These are phyloP conservation scores for Chaetogeoica ovagalla DNA, from an alignment of 2,888 invertebrate genomes.

Conservation along the genomic window DNA sequence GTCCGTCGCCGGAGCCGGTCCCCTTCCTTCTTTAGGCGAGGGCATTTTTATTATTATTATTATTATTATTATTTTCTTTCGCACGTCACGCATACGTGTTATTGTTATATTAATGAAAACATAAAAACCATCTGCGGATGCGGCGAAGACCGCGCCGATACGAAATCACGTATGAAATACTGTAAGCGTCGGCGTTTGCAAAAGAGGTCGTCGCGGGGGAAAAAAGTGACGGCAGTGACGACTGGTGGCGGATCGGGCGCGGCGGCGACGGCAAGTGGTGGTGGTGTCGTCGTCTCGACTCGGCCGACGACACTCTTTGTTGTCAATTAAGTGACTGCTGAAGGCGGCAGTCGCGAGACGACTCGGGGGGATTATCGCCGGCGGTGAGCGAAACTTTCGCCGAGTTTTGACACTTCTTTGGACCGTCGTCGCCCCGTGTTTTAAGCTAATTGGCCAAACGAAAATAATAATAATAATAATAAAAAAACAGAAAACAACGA, in stretches of 20 bases:
- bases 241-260: too few species aligned
- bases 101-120: conserved; percentile 12
- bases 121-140: conserved; percentile 45
- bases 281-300: conserved; percentile 30
- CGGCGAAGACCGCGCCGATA: not conserved
- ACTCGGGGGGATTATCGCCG: conserved; percentile 27
- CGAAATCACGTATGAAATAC: too few species aligned
- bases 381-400: not conserved
- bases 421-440: not conserved
- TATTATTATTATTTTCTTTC: too few species aligned
- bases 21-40: too few species aligned
- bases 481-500: conserved; percentile 7
- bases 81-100: not conserved
- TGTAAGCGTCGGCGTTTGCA: too few species aligned
- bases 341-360: not conserved
- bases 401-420: conserved; percentile 27
- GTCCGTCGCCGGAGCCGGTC: not conserved
- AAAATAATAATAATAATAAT: conserved; percentile 29
- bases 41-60: conserved; percentile 9
- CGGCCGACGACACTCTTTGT: too few species aligned
- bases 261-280: not conserved
- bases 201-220: too few species aligned
- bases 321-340: conserved; percentile 39
- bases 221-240: too few species aligned
- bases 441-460: conserved; percentile 42